phyloP scores from a whole-genome alignment of 2,888 invertebrate species.

The Choreutis nemorana region DNA sequence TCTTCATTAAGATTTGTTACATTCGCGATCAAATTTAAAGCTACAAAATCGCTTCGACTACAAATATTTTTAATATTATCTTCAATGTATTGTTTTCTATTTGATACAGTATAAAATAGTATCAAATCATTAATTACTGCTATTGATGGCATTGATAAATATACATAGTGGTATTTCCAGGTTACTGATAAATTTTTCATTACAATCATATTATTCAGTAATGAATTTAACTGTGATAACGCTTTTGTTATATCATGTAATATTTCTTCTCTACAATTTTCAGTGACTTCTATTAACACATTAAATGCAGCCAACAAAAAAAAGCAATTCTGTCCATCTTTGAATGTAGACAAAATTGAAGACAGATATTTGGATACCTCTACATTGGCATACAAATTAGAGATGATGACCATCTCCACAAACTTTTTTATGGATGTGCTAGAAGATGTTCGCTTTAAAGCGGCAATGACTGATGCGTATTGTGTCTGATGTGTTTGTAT shows the following conservation, averaged over 20 bases:
- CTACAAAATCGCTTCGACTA: conserved; percentile 37
- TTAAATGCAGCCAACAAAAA: conserved; percentile 32
- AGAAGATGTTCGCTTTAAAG: conserved; percentile 37
- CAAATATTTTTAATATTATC: conserved; percentile 16
- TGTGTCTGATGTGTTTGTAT: conserved; percentile 24
- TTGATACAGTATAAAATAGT: conserved; percentile 22
- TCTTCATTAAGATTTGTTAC: conserved; percentile 12
- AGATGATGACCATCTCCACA: conserved; percentile 33
- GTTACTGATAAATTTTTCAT: conserved; percentile 44
- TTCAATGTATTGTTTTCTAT: conserved; percentile 10
- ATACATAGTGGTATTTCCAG: conserved; percentile 57
- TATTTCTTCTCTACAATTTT: conserved; percentile 39
- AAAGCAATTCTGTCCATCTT: conserved; percentile 33
- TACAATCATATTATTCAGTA: conserved; percentile 36
- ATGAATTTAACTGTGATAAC: conserved; percentile 33
- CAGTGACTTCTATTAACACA: conserved; percentile 34
- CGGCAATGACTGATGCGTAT: conserved; percentile 23
- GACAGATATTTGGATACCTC: conserved; percentile 14
- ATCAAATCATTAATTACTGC: conserved; percentile 42
- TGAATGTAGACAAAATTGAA: conserved; percentile 25
- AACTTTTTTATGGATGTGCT: conserved; percentile 31
- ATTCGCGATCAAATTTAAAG: conserved; percentile 34
- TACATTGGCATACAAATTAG: conserved; percentile 11
- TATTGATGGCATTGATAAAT: conserved; percentile 44
- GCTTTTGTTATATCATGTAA: conserved; percentile 34